A percentile compares a stretch with the other conserved stretches of the same genome.
phyloP scores from a whole-genome alignment of 2,888 invertebrate genomes.

The Sepioteuthis lessoniana region DNA sequence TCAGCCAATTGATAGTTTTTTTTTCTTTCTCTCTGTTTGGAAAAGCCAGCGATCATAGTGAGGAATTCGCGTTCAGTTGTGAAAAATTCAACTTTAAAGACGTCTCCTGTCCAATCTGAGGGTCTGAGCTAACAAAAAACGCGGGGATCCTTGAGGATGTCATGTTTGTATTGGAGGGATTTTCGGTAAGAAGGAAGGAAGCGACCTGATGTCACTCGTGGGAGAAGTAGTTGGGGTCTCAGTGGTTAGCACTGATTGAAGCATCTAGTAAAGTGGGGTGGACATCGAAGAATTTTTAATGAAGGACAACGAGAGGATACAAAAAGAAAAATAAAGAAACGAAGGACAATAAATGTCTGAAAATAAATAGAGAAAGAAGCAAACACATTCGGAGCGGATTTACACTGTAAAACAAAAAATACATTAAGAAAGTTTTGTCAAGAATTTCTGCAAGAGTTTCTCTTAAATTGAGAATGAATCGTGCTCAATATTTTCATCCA shows the following conservation, averaged over 20 bases:
- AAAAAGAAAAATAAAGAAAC: neutral
- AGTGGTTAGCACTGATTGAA: neutral
- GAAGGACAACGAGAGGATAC: neutral
- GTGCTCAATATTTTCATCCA: no score
- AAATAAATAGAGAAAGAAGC: neutral
- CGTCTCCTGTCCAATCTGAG: neutral
- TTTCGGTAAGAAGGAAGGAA: neutral
- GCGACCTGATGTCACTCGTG: neutral
- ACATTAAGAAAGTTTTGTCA: no score
- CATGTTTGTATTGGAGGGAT: neutral
- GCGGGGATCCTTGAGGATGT: neutral
- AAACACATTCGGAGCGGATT: neutral
- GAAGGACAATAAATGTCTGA: neutral
- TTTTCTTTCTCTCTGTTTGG: neutral
- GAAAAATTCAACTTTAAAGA: constrained; percentile 47
- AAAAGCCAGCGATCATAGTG: neutral
- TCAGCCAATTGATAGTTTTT: neutral
- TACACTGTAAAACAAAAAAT: neutral
- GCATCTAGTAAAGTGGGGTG: neutral
- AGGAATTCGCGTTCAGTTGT: constrained; percentile 34
- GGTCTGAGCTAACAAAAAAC: neutral
- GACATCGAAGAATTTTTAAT: neutral
- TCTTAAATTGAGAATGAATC: no score
- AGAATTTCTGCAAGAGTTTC: no score
- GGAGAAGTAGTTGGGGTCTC: neutral